Conservation (phyloP, 2,888 invertebrate genomes). For the Tigriopus californicus region DNA sequence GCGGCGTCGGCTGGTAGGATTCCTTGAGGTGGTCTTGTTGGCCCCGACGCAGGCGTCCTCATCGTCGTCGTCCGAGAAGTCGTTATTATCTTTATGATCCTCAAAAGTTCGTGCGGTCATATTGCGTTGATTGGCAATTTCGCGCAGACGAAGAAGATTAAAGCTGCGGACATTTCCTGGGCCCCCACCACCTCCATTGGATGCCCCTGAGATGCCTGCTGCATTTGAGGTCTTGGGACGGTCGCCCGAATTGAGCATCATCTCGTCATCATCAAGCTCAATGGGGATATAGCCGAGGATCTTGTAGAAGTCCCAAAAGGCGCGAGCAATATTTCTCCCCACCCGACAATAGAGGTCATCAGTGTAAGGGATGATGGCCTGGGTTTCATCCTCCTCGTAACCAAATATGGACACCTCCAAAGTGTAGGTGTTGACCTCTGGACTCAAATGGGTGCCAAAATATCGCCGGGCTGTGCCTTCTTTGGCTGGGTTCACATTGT, state of each 20-base stretch:
- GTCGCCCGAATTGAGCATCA: no score
- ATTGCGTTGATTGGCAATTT: constrained; percentile 1
- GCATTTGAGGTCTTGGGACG: no score
- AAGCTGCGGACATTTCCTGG: constrained; percentile 4
- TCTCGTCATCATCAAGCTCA: not conserved
- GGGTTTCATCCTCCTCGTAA: constrained; percentile 48
- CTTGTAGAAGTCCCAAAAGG: constrained; percentile 61
- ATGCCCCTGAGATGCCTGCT: no score
- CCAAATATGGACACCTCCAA: constrained; percentile 78
- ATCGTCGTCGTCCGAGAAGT: no score
- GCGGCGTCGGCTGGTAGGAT: no score
- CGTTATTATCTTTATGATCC: no score
- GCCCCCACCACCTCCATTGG: not conserved
- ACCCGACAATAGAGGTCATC: constrained; percentile 44
- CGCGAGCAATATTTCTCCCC: constrained; percentile 53
- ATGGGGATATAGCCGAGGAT: constrained; percentile 44
- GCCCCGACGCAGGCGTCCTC: no score
- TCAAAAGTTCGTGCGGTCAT: not conserved
- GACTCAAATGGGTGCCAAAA: not conserved
- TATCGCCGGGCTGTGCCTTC: constrained; percentile 68
- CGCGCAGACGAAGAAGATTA: not conserved
- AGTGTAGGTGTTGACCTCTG: constrained; percentile 59
- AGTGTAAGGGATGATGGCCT: constrained; percentile 53
- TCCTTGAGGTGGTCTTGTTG: no score
- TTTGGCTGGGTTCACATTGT: constrained; percentile 70